Percentiles rank a stretch among this genome's conserved stretches.
Conservation (phyloP, 1,140 invertebrate species). For the Metopolophium dirhodum region DNA sequence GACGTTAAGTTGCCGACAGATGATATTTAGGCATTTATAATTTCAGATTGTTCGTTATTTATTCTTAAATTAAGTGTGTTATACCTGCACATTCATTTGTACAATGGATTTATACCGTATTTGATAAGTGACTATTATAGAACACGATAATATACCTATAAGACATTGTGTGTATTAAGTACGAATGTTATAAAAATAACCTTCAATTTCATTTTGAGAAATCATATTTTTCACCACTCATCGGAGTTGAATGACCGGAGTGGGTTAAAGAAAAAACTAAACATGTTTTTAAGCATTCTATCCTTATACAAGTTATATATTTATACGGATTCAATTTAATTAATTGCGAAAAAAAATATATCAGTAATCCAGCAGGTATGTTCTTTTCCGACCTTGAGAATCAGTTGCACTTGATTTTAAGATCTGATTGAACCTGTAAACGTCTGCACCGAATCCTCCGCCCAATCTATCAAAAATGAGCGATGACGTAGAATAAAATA, state of each 20-base stretch:
- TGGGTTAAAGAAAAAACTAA: conserved; percentile 33
- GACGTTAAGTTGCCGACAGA: neutral
- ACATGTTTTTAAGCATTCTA: conserved; percentile 32
- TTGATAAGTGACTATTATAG: neutral
- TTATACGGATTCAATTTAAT: conserved; percentile 28
- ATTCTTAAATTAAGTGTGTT: neutral
- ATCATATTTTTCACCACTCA: conserved; percentile 31
- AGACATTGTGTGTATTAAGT: neutral
- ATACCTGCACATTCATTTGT: neutral
- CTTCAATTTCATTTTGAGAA: conserved; percentile 28
- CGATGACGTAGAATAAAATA: neutral
- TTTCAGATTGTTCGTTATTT: neutral
- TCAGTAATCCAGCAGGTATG: neutral
- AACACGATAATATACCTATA: neutral
- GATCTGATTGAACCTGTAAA: neutral
- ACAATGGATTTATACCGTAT: neutral
- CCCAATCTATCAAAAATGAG: neutral
- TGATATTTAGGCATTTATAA: neutral
- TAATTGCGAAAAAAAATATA: conserved; percentile 26
- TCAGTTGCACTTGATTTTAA: neutral
- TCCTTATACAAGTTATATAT: conserved; percentile 17
- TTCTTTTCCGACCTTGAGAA: conserved; percentile 41
- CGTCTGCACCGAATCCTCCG: neutral
- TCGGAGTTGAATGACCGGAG: conserved; percentile 30
- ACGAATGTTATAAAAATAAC: neutral